Conservation (phyloP, 35 echinoderm and acorn worm genomes). For the Heliocidaris erythrogramma region DNA sequence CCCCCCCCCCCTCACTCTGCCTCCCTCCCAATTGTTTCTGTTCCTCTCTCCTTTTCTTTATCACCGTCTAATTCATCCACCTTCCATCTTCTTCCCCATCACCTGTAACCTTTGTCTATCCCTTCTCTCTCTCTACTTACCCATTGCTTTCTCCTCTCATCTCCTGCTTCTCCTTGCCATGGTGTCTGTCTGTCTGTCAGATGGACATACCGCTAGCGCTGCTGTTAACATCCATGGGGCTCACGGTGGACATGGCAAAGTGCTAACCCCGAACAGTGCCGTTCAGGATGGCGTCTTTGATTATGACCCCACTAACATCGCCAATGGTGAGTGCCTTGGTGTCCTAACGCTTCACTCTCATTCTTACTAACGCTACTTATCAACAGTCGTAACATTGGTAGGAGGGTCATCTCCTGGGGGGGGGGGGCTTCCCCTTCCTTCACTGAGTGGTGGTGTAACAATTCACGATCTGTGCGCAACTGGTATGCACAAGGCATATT, state of each 20-base stretch:
- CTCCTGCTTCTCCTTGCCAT: neutral
- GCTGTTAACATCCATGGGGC: slow-evolving; percentile 37
- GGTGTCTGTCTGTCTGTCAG: slow-evolving; percentile 13
- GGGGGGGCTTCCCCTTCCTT: no score
- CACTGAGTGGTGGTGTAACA: no score
- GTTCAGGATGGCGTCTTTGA: slow-evolving; percentile 78
- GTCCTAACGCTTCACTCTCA: neutral
- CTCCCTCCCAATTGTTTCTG: neutral
- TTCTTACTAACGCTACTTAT: neutral
- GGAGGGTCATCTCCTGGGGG: neutral
- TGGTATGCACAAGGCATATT: no score
- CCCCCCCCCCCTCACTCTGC: neutral
- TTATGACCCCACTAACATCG: slow-evolving; percentile 70
- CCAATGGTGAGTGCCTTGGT: slow-evolving; percentile 63
- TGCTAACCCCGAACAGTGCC: slow-evolving; percentile 52
- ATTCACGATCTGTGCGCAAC: no score
- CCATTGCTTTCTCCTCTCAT: neutral
- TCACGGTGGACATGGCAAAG: slow-evolving; percentile 49
- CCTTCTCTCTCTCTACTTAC: neutral
- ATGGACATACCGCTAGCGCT: neutral
- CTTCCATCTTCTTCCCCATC: slow-evolving; percentile 31
- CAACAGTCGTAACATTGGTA: neutral
- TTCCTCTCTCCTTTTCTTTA: neutral
- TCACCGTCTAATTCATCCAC: neutral
- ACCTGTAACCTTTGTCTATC: neutral